A percentile compares a stretch with the other conserved stretches of the same genome.
phyloP scores from a whole-genome alignment of 1,140 invertebrate species.

The Diabrotica undecimpunctata region DNA sequence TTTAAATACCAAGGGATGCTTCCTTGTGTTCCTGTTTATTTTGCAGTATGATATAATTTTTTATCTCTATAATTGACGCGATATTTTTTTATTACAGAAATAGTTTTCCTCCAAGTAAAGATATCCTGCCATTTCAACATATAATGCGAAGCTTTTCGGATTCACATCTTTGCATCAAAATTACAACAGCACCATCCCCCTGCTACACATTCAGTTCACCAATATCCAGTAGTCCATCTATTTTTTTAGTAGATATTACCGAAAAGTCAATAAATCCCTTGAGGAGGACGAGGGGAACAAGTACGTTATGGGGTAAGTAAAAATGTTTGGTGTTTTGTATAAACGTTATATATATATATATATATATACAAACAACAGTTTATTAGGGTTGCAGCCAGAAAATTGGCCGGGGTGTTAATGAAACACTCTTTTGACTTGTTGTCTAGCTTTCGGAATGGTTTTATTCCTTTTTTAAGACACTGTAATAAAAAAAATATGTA shows the following conservation, averaged over 20 bases:
- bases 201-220: constrained; percentile 54
- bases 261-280: constrained; percentile 48
- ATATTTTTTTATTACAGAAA: constrained; percentile 48
- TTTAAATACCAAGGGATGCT: no score
- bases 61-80: no score
- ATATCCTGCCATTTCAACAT: constrained; percentile 65
- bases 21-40: no score
- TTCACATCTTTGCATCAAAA: constrained; percentile 66
- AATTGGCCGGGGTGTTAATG: no score
- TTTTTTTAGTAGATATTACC: constrained; percentile 55
- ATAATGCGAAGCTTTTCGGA: constrained; percentile 70
- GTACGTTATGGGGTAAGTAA: constrained; percentile 39
- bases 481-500: no score
- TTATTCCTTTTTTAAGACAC: no score
- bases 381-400: no score
- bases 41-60: no score
- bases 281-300: constrained; percentile 47
- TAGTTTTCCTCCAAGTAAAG: constrained; percentile 66
- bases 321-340: constrained; percentile 9
- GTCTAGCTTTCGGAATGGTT: no score
- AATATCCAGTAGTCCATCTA: constrained; percentile 55
- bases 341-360: no score
- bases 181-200: constrained; percentile 55
- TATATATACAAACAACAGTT: no score
- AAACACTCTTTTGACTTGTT: no score